These are phyloP conservation scores for Calyptommatus sinebrachiatus DNA, from an alignment of 2,113 vertebrate species.

Conservation along the genomic window DNA sequence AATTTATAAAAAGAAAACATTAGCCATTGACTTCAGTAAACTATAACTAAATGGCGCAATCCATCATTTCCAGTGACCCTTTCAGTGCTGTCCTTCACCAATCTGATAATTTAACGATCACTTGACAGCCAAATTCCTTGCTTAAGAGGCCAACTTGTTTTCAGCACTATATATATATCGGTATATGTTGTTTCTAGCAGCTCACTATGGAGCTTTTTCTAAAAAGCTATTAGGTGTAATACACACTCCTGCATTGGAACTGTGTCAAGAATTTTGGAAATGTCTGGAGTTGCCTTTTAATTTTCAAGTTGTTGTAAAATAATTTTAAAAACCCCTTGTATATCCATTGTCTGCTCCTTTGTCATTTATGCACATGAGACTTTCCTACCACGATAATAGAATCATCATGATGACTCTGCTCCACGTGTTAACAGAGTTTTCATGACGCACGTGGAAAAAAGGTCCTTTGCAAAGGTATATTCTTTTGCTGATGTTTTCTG, in stretches of 20 bases:
- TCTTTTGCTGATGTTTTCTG: too few relatives aligned
- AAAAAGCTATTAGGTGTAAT: slow-evolving; percentile 55
- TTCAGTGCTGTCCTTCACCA: slow-evolving; percentile 55
- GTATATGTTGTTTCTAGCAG: background rate
- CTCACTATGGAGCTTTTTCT: slow-evolving; percentile 51
- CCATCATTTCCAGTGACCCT: slow-evolving; percentile 62
- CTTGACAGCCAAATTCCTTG: slow-evolving; percentile 57
- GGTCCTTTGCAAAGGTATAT: too few relatives aligned
- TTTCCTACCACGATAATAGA: too few relatives aligned
- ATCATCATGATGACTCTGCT: too few relatives aligned
- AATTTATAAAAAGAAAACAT: slow-evolving; percentile 39
- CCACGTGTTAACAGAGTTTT: too few relatives aligned
- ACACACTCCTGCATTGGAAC: slow-evolving; percentile 48
- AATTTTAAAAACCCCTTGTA: slow-evolving; percentile 46
- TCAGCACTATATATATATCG: slow-evolving; percentile 43
- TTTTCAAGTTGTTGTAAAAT: slow-evolving; percentile 50
- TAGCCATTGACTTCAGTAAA: slow-evolving; percentile 48
- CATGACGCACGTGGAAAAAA: too few relatives aligned
- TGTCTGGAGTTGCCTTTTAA: slow-evolving; percentile 61
- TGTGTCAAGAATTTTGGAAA: slow-evolving; percentile 52
- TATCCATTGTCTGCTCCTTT: slow-evolving; percentile 49
- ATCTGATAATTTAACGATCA: slow-evolving; percentile 51
- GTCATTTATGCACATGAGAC: background rate
- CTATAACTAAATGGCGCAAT: slow-evolving; percentile 63
- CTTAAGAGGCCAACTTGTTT: slow-evolving; percentile 60